Conservation (phyloP, 2,797 vertebrate species). For the Silurus lanzhouensis region DNA sequence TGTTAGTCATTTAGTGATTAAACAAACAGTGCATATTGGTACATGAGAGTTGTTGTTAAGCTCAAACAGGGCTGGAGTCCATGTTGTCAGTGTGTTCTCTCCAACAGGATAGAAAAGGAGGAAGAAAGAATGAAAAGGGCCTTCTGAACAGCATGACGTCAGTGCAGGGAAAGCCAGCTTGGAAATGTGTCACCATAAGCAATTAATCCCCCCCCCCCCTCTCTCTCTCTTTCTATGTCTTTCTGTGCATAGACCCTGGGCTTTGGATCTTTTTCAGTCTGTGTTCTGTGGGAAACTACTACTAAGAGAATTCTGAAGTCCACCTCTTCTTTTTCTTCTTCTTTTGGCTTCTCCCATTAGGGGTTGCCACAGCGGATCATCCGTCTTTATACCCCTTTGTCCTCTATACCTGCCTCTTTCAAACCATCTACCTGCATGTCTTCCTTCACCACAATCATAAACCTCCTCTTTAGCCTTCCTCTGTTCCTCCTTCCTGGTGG, state of each 20-base stretch:
- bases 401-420: too few relatives aligned
- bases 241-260: neutral
- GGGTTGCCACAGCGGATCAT: too few relatives aligned
- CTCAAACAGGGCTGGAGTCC: slow-evolving; percentile 21
- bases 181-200: slow-evolving; percentile 23
- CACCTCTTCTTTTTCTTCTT: too few relatives aligned
- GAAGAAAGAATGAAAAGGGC: slow-evolving; percentile 15
- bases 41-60: slow-evolving; percentile 9
- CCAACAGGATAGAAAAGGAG: slow-evolving; percentile 16
- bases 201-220: neutral
- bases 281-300: slow-evolving; percentile 4
- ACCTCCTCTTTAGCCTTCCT: too few relatives aligned
- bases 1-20: neutral
- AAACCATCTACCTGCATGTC: too few relatives aligned
- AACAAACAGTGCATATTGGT: neutral
- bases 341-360: too few relatives aligned
- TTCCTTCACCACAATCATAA: too few relatives aligned
- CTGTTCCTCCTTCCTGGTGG: too few relatives aligned
- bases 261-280: neutral
- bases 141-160: slow-evolving; percentile 29
- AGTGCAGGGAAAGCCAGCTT: slow-evolving; percentile 27
- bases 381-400: too few relatives aligned
- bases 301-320: slow-evolving; percentile 5
- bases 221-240: neutral
- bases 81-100: slow-evolving; percentile 28